Percentiles rank a stretch among this genome's conserved stretches.
Conservation (phyloP, 1,140 invertebrate genomes). For the Heterodera schachtii region DNA sequence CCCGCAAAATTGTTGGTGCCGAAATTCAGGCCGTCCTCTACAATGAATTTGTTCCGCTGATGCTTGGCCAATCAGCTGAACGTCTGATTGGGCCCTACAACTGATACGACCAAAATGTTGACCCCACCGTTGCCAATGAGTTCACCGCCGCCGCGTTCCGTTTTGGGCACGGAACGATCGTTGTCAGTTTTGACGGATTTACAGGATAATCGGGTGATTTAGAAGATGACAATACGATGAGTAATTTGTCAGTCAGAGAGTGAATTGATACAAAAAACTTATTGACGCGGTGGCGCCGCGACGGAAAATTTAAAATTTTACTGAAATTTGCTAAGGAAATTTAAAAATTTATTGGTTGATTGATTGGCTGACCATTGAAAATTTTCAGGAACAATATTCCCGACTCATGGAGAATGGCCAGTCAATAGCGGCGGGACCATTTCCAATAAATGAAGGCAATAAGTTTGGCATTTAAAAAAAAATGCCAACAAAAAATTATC, state of each 20-base stretch:
- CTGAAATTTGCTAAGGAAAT: no score
- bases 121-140: conserved; percentile 73
- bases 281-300: no score
- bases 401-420: conserved; percentile 46
- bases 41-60: conserved; percentile 54
- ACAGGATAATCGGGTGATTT: no score
- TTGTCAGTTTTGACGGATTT: conserved; percentile 23
- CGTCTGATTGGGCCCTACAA: conserved; percentile 68
- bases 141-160: conserved; percentile 74
- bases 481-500: background rate
- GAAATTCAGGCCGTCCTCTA: conserved; percentile 61
- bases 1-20: conserved; percentile 70
- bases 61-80: conserved; percentile 50
- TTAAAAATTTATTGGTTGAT: no score
- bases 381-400: conserved; percentile 47
- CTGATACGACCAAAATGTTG: conserved; percentile 70
- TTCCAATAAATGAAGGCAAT: conserved; percentile 59
- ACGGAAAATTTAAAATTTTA: no score
- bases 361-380: background rate
- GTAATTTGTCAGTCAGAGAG: no score
- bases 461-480: no score
- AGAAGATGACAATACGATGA: no score
- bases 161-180: conserved; percentile 72
- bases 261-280: no score
- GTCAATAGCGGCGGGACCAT: conserved; percentile 53